Conservation (phyloP, 2,797 vertebrate species). For the Sebastes vulpes region DNA sequence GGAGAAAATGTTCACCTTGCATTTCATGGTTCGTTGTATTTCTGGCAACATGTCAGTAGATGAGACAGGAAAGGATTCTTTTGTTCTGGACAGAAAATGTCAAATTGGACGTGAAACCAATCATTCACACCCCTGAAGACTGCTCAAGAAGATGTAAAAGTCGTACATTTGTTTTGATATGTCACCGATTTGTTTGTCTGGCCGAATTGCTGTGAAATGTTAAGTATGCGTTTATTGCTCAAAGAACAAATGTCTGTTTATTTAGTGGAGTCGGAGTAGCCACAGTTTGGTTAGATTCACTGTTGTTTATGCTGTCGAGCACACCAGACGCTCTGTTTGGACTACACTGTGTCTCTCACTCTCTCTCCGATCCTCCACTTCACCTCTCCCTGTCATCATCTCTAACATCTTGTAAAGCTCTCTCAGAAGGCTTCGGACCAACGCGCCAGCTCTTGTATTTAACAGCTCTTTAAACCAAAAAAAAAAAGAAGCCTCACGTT, state of each 20-base stretch:
- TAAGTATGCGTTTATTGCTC: conserved; percentile 51
- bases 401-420: conserved; percentile 49
- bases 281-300: conserved; percentile 35
- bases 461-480: conserved; percentile 49
- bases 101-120: not conserved
- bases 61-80: not conserved
- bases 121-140: not conserved
- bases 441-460: conserved; percentile 44
- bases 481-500: conserved; percentile 14
- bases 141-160: not conserved
- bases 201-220: conserved; percentile 32
- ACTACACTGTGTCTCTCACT: conserved; percentile 3
- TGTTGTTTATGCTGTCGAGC: conserved; percentile 42
- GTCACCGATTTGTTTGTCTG: conserved; percentile 31
- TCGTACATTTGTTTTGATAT: conserved; percentile 12
- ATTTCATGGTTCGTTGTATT: conserved; percentile 7
- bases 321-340: conserved; percentile 42
- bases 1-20: not conserved
- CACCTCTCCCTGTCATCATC: conserved; percentile 40
- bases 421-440: conserved; percentile 34
- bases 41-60: not conserved
- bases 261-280: not conserved
- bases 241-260: conserved; percentile 27
- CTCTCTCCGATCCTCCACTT: not conserved
- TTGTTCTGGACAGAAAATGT: not conserved